These are phyloP conservation scores for Dascillus cervinus DNA, from an alignment of 2,888 invertebrate species.

Conservation along the genomic window DNA sequence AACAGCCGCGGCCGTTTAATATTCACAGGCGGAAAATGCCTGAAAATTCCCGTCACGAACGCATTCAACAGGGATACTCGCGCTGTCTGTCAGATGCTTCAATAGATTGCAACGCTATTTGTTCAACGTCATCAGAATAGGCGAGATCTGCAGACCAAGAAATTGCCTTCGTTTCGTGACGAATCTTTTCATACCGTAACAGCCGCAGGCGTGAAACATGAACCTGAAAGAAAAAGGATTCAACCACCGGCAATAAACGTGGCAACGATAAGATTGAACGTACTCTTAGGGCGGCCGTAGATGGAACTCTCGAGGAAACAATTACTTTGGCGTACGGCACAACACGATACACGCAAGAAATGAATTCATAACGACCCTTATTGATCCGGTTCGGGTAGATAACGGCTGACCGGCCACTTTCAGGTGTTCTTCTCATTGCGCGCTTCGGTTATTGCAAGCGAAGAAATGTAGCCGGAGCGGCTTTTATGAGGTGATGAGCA, in stretches of 20 bases:
- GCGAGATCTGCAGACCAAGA: constrained; percentile 21
- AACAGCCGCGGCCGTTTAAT: too few relatives aligned
- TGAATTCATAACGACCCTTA: constrained; percentile 28
- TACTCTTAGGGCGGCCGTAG: constrained; percentile 15
- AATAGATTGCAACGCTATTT: too few relatives aligned
- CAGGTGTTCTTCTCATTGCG: constrained; percentile 10
- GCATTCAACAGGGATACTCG: too few relatives aligned
- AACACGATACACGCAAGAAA: constrained; percentile 26
- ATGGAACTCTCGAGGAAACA: constrained; percentile 24
- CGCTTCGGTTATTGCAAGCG: constrained; percentile 13
- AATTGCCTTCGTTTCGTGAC: constrained; percentile 26
- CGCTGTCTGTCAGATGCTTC: too few relatives aligned
- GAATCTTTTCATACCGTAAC: constrained; percentile 16
- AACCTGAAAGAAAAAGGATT: constrained; percentile 19
- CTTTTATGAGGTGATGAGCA: too few relatives aligned
- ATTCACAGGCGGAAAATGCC: too few relatives aligned
- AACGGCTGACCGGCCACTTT: constrained; percentile 12
- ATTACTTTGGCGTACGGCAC: constrained; percentile 22
- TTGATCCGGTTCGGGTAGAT: constrained; percentile 21
- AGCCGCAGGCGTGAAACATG: constrained; percentile 25
- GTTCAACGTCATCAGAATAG: constrained; percentile 17
- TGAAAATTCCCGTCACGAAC: too few relatives aligned
- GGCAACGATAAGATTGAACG: constrained; percentile 23
- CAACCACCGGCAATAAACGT: constrained; percentile 15
- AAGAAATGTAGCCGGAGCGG: too few relatives aligned